phyloP scores from a whole-genome alignment of 2,113 vertebrate species.

The Hippocampus barbouri region DNA sequence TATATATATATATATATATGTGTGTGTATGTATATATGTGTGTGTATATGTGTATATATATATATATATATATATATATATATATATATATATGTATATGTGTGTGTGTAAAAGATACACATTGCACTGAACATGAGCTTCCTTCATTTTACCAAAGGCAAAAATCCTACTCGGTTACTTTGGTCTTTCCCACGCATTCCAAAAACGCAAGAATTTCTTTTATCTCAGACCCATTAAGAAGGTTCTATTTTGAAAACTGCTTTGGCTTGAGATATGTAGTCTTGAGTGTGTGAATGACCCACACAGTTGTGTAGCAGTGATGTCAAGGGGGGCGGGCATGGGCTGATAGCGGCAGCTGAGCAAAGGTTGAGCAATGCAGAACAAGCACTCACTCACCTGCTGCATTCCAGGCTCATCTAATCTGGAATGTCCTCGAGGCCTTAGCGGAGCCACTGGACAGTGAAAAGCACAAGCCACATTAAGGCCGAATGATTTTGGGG shows the following conservation, averaged over 20 bases:
- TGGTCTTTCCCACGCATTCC: constrained; percentile 21
- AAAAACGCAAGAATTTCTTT: neutral
- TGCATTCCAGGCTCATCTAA: constrained; percentile 33
- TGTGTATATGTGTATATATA: no score
- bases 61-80: no score
- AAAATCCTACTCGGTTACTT: constrained; percentile 9
- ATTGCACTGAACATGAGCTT: no score
- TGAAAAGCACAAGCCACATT: neutral
- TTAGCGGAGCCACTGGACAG: constrained; percentile 4
- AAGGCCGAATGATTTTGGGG: no score
- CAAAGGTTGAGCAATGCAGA: constrained; percentile 54
- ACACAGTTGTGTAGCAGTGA: constrained; percentile 38
- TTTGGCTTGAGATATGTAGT: constrained; percentile 15
- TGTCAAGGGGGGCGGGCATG: constrained; percentile 30
- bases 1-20: no score
- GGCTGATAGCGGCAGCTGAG: constrained; percentile 41
- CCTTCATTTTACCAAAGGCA: neutral
- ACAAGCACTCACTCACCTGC: constrained; percentile 29
- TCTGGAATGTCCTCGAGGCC: constrained; percentile 44
- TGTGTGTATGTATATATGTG: no score
- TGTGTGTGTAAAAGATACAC: no score
- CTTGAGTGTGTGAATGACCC: constrained; percentile 32
- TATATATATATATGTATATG: no score
- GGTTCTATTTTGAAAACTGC: constrained; percentile 21
- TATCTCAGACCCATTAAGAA: constrained; percentile 29